phyloP scores from a whole-genome alignment of 2,113 vertebrate species.

The Tragelaphus imberbis region DNA sequence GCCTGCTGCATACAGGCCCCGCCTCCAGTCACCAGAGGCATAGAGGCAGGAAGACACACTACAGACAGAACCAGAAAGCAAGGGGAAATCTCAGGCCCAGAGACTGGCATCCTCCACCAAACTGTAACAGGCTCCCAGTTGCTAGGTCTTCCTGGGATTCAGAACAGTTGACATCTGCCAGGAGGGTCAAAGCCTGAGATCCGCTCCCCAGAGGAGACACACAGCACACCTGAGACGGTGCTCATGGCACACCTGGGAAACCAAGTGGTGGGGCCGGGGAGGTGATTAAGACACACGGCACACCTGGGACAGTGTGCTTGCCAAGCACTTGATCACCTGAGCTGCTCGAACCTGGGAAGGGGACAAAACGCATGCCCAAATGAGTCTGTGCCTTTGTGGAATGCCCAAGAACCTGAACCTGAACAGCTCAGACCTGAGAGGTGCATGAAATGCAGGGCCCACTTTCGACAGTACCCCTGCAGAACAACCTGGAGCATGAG shows the following conservation, averaged over 20 bases:
- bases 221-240: neutral
- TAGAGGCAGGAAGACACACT: neutral
- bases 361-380: neutral
- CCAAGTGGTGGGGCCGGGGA: neutral
- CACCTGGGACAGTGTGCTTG: neutral
- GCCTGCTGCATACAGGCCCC: neutral
- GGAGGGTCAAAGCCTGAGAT: neutral
- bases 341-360: neutral
- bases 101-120: neutral
- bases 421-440: neutral
- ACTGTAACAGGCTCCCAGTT: neutral
- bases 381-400: neutral
- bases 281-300: accelerated
- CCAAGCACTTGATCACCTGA: neutral
- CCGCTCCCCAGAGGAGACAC: neutral
- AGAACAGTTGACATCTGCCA: neutral
- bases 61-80: neutral
- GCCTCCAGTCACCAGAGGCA: neutral
- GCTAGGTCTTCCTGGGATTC: neutral
- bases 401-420: neutral
- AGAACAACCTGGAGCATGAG: neutral
- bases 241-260: neutral
- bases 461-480: neutral
- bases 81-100: neutral
- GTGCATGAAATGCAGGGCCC: neutral